These are phyloP conservation scores for Stenoptilia bipunctidactyla DNA, from an alignment of 2,888 invertebrate genomes.

Conservation along the genomic window DNA sequence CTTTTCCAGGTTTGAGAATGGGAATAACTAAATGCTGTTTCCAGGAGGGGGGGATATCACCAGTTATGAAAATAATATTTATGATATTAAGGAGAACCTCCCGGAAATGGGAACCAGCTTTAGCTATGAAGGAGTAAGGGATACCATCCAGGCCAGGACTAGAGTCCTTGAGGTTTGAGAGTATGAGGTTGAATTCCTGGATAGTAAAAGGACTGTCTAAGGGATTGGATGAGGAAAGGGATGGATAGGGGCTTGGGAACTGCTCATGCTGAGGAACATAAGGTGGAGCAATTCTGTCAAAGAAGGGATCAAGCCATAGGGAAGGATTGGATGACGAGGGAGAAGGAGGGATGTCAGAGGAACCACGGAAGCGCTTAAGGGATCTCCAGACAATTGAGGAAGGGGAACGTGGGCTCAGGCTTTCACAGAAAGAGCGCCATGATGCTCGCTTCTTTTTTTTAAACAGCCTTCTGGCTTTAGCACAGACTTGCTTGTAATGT, in stretches of 20 bases:
- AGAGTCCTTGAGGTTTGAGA: neutral
- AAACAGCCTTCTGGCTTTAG: neutral
- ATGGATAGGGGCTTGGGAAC: neutral
- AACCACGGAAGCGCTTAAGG: neutral
- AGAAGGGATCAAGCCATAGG: neutral
- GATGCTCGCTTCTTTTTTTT: neutral
- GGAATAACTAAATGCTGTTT: no score
- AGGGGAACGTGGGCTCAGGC: neutral
- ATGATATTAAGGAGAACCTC: no score
- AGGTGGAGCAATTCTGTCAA: neutral
- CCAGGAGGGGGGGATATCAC: no score
- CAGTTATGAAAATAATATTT: no score
- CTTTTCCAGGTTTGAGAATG: no score
- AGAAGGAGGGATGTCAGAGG: neutral
- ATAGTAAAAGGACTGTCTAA: neutral
- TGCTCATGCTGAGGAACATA: neutral
- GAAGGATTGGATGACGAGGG: neutral
- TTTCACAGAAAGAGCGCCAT: neutral
- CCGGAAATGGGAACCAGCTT: no score
- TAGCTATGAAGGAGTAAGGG: neutral
- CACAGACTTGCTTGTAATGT: conserved; percentile 3
- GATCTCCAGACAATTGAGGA: neutral
- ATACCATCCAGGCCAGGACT: neutral
- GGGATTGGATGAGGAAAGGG: neutral
- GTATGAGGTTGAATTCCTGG: neutral